These are phyloP conservation scores for Mesopsocus fuscifrons DNA, from an alignment of 2,888 invertebrate species.

Conservation along the genomic window DNA sequence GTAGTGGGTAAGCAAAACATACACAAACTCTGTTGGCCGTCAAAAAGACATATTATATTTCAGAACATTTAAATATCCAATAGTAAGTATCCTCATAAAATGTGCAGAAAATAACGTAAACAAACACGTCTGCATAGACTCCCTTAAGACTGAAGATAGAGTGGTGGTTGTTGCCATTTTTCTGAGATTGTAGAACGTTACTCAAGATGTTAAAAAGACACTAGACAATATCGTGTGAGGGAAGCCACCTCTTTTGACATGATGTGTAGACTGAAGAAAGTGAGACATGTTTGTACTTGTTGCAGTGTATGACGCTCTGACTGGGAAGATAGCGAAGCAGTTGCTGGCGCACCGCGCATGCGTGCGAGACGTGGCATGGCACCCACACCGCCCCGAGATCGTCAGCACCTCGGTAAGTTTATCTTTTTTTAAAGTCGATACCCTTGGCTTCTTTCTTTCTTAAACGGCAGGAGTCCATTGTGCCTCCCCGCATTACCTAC, in stretches of 20 bases:
- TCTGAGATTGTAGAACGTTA: background rate
- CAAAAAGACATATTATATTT: too few species aligned
- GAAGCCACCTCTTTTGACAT: too few species aligned
- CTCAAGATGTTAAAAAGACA: background rate
- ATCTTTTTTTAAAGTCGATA: slow-evolving; percentile 10
- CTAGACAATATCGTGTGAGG: background rate
- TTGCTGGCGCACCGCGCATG: slow-evolving; percentile 48
- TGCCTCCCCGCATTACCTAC: too few species aligned
- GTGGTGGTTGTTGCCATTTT: background rate
- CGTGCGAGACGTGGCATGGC: slow-evolving; percentile 71
- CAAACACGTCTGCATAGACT: too few species aligned
- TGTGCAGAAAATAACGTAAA: too few species aligned
- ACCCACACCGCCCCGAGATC: slow-evolving; percentile 57
- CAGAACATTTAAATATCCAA: too few species aligned
- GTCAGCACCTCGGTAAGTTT: slow-evolving; percentile 52
- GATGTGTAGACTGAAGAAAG: too few species aligned
- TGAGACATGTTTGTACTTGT: slow-evolving; percentile 19
- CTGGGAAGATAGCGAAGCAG: slow-evolving; percentile 45
- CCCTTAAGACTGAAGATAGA: too few species aligned
- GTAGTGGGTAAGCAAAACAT: slow-evolving; percentile 55
- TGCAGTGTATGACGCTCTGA: slow-evolving; percentile 63
- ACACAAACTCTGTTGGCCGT: too few species aligned
- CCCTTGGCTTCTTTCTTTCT: too few species aligned
- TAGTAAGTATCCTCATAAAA: too few species aligned
- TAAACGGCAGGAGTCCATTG: too few species aligned